Conservation (phyloP, 2,888 invertebrate genomes). For the Geophilus truncorum region DNA sequence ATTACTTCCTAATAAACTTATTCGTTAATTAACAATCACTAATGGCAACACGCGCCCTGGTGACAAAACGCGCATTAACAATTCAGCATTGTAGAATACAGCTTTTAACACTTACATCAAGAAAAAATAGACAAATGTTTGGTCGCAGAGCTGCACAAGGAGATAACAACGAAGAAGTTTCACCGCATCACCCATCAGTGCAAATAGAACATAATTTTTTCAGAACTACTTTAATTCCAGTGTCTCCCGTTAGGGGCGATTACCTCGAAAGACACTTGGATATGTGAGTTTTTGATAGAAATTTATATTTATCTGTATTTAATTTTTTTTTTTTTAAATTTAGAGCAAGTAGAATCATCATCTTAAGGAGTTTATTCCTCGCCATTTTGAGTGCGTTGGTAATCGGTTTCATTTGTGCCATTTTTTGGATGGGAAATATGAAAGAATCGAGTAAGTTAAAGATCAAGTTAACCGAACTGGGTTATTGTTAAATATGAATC, state of each 20-base stretch:
- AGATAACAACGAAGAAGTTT: too few species aligned
- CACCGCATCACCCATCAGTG: not conserved
- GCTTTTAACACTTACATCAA: too few species aligned
- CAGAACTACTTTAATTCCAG: not conserved
- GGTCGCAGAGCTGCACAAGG: too few species aligned
- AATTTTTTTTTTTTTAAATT: not conserved
- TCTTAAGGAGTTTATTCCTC: not conserved
- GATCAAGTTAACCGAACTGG: too few species aligned
- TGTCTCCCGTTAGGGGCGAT: not conserved
- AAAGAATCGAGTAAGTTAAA: not conserved
- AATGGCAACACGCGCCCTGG: too few species aligned
- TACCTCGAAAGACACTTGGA: not conserved
- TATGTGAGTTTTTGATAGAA: not conserved
- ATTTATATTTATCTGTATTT: not conserved
- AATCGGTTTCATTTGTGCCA: not conserved
- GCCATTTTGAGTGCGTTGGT: not conserved
- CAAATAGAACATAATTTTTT: not conserved
- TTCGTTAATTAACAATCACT: too few species aligned
- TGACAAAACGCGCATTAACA: too few species aligned
- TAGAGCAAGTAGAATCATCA: not conserved
- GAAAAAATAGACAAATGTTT: too few species aligned
- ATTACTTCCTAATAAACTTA: too few species aligned
- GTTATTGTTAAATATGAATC: too few species aligned
- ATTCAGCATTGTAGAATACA: too few species aligned
- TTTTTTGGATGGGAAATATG: constrained; percentile 4